Base-by-base conservation (phyloP, 2,797 vertebrate species). In the Botia kubotai region DNA sequence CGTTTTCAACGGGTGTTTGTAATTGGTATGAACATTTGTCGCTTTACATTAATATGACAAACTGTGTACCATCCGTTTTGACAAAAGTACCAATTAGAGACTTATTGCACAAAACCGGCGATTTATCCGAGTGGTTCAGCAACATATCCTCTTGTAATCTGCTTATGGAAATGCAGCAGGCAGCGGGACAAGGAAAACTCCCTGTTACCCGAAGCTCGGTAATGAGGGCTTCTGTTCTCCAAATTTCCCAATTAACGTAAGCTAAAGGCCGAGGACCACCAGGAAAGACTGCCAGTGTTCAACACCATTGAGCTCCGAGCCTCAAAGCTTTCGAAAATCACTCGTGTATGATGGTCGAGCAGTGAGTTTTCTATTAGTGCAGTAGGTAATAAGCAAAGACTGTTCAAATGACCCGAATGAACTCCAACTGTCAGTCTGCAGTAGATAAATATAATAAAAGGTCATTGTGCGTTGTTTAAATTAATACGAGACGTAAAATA, bases 111-210 rank as follows among this genome's bases (percentile, higher is more conserved):
- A 83, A 87, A 88, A 85, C 72, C 73, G 87, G 92, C 91, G 93
- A 93, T 92, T 93, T 95, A 94, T 95, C 93, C 90, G 92, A 82
- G 86, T 86, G 87, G 77, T 93, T 92, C 91, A 94, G 88, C 92
- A 92, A 92, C 92, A 94, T 93, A 95, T 94, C 93, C 92, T 91
- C 93, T 93, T 93, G 94, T 95, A 96, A 95, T 96, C 94, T 93
- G 88, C 92, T 94, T 93, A 83, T 90, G 93, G 93, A 94, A 95
- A 89, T 94, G 88, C 88, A 89, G 89, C 83, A 90, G 81, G 78
- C 89, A 79, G 90, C 85, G 84, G 86, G 77, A 83, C 85, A 87
- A 88, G 81, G 85, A 87, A 86, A 87, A 85, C 89, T 84, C 76
- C 83, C 79, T 89, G 85, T 86, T 89, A 91, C 65, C 89, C 82